Conservation (phyloP, 2,888 invertebrate species). For the Abrostola triplasia region DNA sequence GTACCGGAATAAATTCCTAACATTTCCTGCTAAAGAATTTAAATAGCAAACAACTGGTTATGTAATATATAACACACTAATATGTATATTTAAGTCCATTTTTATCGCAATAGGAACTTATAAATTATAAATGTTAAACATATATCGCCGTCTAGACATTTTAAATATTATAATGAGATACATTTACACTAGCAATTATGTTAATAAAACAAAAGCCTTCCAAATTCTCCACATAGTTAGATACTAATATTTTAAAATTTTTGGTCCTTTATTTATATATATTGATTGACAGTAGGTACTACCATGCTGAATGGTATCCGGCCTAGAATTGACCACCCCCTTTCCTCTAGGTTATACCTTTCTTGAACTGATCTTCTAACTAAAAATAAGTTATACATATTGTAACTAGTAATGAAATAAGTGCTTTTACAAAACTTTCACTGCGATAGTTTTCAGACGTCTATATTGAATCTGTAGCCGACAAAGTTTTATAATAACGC, state of each 20-base stretch:
- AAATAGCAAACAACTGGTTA: constrained; percentile 29
- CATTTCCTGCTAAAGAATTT: constrained; percentile 17
- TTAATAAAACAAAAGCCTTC: background rate
- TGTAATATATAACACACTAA: background rate
- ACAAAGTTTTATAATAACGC: too few relatives aligned
- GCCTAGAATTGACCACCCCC: too few relatives aligned
- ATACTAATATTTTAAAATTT: too few relatives aligned
- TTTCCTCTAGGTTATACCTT: background rate
- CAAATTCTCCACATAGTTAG: too few relatives aligned
- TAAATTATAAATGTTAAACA: constrained; percentile 6
- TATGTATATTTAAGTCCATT: constrained; percentile 11
- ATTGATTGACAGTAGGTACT: too few relatives aligned
- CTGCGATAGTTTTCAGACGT: too few relatives aligned
- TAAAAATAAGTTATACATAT: background rate
- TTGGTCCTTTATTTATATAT: too few relatives aligned
- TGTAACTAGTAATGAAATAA: too few relatives aligned
- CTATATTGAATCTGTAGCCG: too few relatives aligned
- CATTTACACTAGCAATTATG: constrained; percentile 1
- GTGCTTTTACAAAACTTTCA: too few relatives aligned
- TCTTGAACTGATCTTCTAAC: background rate
- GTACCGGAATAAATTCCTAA: constrained; percentile 1
- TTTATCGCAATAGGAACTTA: constrained; percentile 8
- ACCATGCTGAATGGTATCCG: too few relatives aligned
- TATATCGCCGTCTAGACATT: constrained; percentile 24
- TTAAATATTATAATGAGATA: constrained; percentile 19